Percentiles rank a stretch among this genome's conserved stretches.
Evolutionary conservation across 2,888 invertebrate genomes (phyloP).

Genomic region (Stomorhina lunata): DNA sequence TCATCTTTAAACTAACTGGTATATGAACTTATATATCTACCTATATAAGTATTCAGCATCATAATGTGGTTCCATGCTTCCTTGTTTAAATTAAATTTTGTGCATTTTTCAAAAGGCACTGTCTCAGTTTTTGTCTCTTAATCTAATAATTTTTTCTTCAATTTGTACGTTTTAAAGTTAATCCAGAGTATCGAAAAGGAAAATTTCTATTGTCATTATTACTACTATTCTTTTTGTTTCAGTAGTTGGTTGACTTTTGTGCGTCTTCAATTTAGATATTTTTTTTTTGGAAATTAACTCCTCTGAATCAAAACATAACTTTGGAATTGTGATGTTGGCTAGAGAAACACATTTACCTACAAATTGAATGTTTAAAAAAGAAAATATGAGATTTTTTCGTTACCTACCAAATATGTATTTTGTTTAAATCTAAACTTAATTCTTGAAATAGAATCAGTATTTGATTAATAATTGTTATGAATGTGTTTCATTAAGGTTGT

Average conservation of each 20-base stretch:
- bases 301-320: constrained; percentile 30
- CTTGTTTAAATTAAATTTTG: constrained; percentile 1
- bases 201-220: constrained; percentile 45
- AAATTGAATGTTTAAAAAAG: background rate
- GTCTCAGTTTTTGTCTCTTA: background rate
- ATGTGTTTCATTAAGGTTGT: too few species aligned
- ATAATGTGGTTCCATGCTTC: too few species aligned
- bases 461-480: too few species aligned
- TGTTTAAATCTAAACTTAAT: too few species aligned
- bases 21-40: too few species aligned
- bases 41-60: too few species aligned
- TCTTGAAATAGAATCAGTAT: too few species aligned
- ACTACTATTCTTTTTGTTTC: constrained; percentile 31
- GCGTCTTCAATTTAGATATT: constrained; percentile 43
- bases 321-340: constrained; percentile 7
- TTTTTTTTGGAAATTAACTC: constrained; percentile 50
- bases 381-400: background rate
- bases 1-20: too few species aligned
- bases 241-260: constrained; percentile 59
- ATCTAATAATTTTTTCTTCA: background rate
- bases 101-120: background rate
- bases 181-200: constrained; percentile 33
- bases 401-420: too few species aligned
- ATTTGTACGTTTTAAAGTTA: constrained; percentile 29
- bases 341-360: constrained; percentile 12